Conservation (phyloP, 2,888 invertebrate genomes). For the Dolichomitus sp. region DNA sequence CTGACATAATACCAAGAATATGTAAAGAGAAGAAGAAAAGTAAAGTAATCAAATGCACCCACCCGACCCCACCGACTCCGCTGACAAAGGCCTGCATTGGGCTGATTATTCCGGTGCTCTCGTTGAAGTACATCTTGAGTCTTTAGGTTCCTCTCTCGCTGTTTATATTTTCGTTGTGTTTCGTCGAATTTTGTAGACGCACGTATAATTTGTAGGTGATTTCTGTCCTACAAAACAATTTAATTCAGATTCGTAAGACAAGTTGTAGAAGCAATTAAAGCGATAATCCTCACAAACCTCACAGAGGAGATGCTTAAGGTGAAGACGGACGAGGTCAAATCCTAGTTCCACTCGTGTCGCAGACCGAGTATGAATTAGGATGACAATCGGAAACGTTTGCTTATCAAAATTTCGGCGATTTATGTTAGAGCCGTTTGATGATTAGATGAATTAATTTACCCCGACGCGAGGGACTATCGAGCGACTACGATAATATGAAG, state of each 20-base stretch:
- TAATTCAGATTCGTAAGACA: not conserved
- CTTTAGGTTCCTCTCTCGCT: constrained; percentile 46
- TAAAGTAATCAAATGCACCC: constrained; percentile 74
- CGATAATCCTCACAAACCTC: not conserved
- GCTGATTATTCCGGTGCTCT: constrained; percentile 75
- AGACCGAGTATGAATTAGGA: constrained; percentile 5
- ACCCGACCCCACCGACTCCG: constrained; percentile 77
- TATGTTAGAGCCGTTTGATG: not conserved
- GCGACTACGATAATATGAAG: constrained; percentile 77
- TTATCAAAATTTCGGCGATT: not conserved
- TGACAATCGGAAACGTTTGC: constrained; percentile 1
- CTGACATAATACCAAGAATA: constrained; percentile 75
- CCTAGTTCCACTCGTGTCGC: constrained; percentile 24
- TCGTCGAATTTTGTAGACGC: not conserved
- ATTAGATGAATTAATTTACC: constrained; percentile 15
- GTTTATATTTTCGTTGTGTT: constrained; percentile 7
- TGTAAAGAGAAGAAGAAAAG: constrained; percentile 72
- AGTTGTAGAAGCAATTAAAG: not conserved
- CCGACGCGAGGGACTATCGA: constrained; percentile 61
- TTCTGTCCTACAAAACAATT: not conserved
- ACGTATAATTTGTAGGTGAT: not conserved
- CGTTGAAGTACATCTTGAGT: constrained; percentile 80
- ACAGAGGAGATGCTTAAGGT: not conserved
- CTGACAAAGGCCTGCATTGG: constrained; percentile 81
- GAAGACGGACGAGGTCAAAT: constrained; percentile 4